These are phyloP conservation scores for Triplophysa yarkandensis DNA, from an alignment of 2,797 vertebrate species.

Conservation along the genomic window DNA sequence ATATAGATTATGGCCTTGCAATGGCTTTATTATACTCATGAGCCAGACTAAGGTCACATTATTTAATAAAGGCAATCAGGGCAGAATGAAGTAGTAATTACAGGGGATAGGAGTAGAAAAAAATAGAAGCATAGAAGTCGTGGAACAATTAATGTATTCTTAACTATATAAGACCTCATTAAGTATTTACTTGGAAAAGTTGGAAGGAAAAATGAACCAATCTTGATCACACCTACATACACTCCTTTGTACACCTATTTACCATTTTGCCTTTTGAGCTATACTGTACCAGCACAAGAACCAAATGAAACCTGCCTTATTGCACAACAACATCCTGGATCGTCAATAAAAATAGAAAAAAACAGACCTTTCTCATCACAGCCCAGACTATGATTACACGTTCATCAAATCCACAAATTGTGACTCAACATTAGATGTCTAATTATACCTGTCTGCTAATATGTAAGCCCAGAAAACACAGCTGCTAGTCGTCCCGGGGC, in stretches of 20 bases:
- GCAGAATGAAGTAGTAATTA: not conserved
- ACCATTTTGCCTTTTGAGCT: slow-evolving; percentile 54
- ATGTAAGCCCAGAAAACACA: slow-evolving; percentile 6
- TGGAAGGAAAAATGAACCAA: slow-evolving; percentile 19
- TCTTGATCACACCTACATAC: slow-evolving; percentile 30
- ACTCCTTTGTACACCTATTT: slow-evolving; percentile 50
- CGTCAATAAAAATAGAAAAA: not conserved
- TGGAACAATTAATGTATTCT: slow-evolving; percentile 56
- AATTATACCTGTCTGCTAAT: slow-evolving; percentile 13
- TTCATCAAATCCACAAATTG: slow-evolving; percentile 15
- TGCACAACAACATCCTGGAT: slow-evolving; percentile 30
- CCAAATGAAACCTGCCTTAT: slow-evolving; percentile 20
- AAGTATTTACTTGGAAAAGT: slow-evolving; percentile 15
- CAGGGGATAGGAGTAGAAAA: not conserved
- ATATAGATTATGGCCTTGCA: slow-evolving; percentile 52
- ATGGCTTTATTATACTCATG: not conserved
- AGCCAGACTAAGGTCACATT: not conserved
- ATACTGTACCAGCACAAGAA: slow-evolving; percentile 39
- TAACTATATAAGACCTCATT: slow-evolving; percentile 57
- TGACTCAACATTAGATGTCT: slow-evolving; percentile 17
- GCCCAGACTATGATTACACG: not conserved
- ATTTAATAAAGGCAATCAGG: slow-evolving; percentile 3
- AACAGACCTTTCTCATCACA: slow-evolving; percentile 14
- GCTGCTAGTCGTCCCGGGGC: slow-evolving; percentile 23
- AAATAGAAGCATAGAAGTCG: slow-evolving; percentile 47